Evolutionary conservation across 2,797 vertebrate genomes (phyloP).

Genomic region (Pangasius macronema): DNA sequence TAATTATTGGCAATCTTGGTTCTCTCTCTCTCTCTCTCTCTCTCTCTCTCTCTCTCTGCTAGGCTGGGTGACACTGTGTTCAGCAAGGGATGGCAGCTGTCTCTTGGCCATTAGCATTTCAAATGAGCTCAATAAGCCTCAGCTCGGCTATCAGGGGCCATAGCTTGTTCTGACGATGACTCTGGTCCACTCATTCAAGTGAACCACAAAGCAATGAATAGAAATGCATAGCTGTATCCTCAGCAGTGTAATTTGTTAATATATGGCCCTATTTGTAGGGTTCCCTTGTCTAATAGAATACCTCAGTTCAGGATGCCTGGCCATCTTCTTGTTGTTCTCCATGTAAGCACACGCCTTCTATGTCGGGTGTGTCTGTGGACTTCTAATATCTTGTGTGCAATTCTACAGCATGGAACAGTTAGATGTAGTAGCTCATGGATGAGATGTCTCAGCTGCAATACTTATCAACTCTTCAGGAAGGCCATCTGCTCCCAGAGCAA

Average conservation of each 20-base stretch:
- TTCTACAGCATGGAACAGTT: slow-evolving; percentile 28
- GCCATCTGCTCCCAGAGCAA: slow-evolving; percentile 57
- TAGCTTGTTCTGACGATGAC: slow-evolving; percentile 38
- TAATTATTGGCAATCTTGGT: slow-evolving; percentile 75
- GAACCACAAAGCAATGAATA: slow-evolving; percentile 35
- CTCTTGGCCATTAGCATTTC: slow-evolving; percentile 76
- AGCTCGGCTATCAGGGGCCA: slow-evolving; percentile 51
- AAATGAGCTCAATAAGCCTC: slow-evolving; percentile 67
- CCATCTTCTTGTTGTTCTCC: neutral
- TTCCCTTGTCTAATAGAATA: neutral
- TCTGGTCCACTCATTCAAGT: slow-evolving; percentile 39
- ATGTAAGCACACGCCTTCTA: neutral
- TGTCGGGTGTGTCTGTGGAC: neutral
- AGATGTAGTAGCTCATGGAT: slow-evolving; percentile 12
- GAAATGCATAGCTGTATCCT: slow-evolving; percentile 9
- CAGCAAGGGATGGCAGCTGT: slow-evolving; percentile 74
- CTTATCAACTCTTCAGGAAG: slow-evolving; percentile 43
- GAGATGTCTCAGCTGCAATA: slow-evolving; percentile 26
- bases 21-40: slow-evolving; percentile 55
- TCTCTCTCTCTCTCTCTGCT: slow-evolving; percentile 54
- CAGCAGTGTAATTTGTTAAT: slow-evolving; percentile 4
- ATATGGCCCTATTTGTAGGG: neutral
- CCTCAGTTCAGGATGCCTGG: neutral
- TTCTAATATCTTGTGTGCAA: slow-evolving; percentile 10
- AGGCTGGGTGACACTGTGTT: slow-evolving; percentile 66